Evolutionary conservation across 2,888 invertebrate species (phyloP), one percentile per base, ranked within the genome.

Genomic region (Ophion costatus): DNA sequence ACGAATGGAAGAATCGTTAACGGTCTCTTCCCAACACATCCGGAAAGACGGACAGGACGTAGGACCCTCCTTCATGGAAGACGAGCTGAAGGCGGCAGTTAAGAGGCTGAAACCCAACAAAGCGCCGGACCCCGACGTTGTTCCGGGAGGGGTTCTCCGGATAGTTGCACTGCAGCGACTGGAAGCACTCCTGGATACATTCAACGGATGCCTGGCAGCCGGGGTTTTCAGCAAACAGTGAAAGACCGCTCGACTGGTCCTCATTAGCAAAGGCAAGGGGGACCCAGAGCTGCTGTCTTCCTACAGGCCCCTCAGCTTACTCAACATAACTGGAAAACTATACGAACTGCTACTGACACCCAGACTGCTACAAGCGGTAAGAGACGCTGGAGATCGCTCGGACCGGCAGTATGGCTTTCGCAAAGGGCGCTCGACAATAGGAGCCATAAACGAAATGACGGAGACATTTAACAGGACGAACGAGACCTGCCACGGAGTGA

Each of bases 281-380:
- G n/a, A n/a, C n/a, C n/a, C n/a, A n/a, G n/a, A n/a, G n/a, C n/a
- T n/a, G n/a, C n/a, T n/a, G n/a, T n/a, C n/a, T n/a, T n/a, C n/a
- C n/a, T n/a, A n/a, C n/a, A n/a, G n/a, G n/a, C n/a, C n/a, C n/a
- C n/a, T n/a, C n/a, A n/a, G n/a, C n/a, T n/a, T n/a, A n/a, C n/a
- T n/a, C n/a, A n/a, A n/a, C n/a, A n/a, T n/a, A n/a, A 20, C 88
- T 17, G 90, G 88, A 33, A 61, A 61, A 61, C 61, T 61, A 7
- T 61, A 22, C 61, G 61, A 61, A 61, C 24, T 24, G 5, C 9
- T 61, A 22, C 61, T 61, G 22, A 87, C 85, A 20, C 63, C 45
- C 20, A 87, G 90, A 66, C 59, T 91, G 42, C 20, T 63, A n/a
- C 56, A 76, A 20, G 71, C 83, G 45, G 17, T 89, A 0, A 87